Conservation (phyloP, 2,113 vertebrate species). For the Eurystomus gularis region DNA sequence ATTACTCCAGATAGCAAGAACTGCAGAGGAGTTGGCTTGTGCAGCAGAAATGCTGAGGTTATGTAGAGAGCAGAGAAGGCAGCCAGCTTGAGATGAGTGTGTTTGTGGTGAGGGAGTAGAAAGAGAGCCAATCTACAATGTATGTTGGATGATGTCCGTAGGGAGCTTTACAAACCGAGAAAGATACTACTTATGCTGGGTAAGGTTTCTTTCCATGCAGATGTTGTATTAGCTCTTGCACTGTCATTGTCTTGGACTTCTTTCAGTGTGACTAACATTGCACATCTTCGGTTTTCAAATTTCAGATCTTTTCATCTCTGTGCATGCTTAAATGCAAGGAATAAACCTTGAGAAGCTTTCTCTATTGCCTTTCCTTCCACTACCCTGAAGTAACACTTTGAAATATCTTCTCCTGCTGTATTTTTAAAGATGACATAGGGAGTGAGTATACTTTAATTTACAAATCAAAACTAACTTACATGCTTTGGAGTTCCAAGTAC, state of each 20-base stretch:
- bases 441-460: not conserved
- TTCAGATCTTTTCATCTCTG: not conserved
- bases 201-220: constrained; percentile 35
- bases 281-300: too few species aligned
- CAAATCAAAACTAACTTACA: not conserved
- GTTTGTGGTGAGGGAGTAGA: not conserved
- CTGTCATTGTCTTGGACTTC: constrained; percentile 30
- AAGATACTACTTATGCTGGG: not conserved
- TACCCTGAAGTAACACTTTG: not conserved
- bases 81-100: constrained; percentile 1
- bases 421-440: not conserved
- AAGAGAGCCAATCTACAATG: not conserved
- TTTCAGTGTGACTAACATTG: constrained; percentile 5
- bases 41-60: not conserved
- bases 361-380: not conserved
- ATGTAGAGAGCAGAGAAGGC: not conserved
- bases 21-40: not conserved
- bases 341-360: not conserved
- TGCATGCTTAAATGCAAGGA: not conserved
- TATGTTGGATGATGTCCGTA: not conserved
- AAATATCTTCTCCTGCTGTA: not conserved
- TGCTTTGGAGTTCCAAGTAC: not conserved
- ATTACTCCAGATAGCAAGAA: not conserved
- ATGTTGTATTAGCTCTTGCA: constrained; percentile 33
- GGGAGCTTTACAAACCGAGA: constrained; percentile 24